Conservation (phyloP, 2,797 vertebrate genomes). For the Oreonectes daqikongensis region DNA sequence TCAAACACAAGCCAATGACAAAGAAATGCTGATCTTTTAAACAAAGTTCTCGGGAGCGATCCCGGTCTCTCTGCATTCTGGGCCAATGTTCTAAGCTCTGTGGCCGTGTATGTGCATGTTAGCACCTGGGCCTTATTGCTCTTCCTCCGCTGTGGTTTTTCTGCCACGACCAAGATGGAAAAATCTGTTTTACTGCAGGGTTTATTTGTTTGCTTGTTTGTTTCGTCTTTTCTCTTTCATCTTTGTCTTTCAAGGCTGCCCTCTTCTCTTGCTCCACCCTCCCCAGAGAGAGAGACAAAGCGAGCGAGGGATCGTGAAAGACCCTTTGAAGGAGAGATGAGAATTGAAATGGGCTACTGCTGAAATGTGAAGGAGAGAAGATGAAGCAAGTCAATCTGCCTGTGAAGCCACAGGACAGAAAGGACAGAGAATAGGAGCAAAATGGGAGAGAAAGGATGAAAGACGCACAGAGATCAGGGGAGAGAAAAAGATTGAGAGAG, state of each 20-base stretch:
- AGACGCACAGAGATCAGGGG: slow-evolving; percentile 25
- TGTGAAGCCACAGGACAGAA: slow-evolving; percentile 63
- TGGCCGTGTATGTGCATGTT: slow-evolving; percentile 8
- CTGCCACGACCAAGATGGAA: slow-evolving; percentile 68
- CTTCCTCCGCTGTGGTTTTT: slow-evolving; percentile 45
- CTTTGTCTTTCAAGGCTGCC: slow-evolving; percentile 78
- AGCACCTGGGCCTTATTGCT: slow-evolving; percentile 37
- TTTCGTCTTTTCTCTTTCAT: slow-evolving; percentile 80
- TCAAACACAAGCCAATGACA: not conserved
- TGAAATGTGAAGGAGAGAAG: slow-evolving; percentile 71
- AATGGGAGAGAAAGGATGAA: slow-evolving; percentile 48
- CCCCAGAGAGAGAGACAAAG: slow-evolving; percentile 61
- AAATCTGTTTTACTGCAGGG: slow-evolving; percentile 74
- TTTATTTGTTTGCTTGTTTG: slow-evolving; percentile 78
- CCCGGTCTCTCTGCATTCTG: slow-evolving; percentile 4
- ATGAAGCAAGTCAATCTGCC: slow-evolving; percentile 76
- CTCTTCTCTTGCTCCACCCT: slow-evolving; percentile 68
- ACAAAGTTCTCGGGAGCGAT: not conserved
- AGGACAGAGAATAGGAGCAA: slow-evolving; percentile 30
- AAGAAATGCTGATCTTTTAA: not conserved
- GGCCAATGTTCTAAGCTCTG: slow-evolving; percentile 34
- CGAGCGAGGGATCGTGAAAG: slow-evolving; percentile 58
- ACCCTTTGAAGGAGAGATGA: slow-evolving; percentile 76
- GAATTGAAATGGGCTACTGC: slow-evolving; percentile 76
- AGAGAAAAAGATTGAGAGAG: slow-evolving; percentile 2